phyloP scores from a whole-genome alignment of 1,140 invertebrate genomes.

The Tigriopus japonicus region DNA sequence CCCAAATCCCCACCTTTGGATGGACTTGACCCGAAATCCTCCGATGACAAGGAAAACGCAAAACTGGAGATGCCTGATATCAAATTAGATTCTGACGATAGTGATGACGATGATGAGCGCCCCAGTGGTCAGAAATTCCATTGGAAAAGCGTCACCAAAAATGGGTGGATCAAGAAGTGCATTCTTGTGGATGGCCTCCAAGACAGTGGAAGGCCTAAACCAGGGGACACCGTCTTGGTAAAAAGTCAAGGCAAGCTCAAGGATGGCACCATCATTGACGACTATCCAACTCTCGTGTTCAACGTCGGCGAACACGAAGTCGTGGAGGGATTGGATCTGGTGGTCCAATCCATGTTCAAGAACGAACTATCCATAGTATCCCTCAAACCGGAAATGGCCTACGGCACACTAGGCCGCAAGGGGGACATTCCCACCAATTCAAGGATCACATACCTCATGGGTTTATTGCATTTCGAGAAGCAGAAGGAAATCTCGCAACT shows the following conservation, averaged over 20 bases:
- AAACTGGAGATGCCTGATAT: too few relatives aligned
- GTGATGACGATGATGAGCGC: not conserved
- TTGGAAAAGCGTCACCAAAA: conserved; percentile 9
- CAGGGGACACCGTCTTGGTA: conserved; percentile 6
- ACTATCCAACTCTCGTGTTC: conserved; percentile 10
- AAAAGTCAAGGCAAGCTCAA: conserved; percentile 13
- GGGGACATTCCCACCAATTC: not conserved
- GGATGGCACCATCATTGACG: conserved; percentile 8
- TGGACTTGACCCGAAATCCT: too few relatives aligned
- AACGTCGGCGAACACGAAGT: conserved; percentile 4
- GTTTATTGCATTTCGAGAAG: conserved; percentile 11
- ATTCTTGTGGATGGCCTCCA: conserved; percentile 7
- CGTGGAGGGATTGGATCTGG: not conserved
- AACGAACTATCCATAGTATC: conserved; percentile 5
- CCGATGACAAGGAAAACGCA: too few relatives aligned
- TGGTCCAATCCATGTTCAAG: conserved; percentile 8
- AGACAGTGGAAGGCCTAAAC: not conserved
- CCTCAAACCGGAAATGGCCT: conserved; percentile 7
- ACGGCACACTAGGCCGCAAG: not conserved
- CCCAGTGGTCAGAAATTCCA: not conserved
- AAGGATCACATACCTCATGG: conserved; percentile 10
- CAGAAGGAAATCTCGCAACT: not conserved
- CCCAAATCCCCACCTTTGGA: too few relatives aligned
- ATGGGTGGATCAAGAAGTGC: conserved; percentile 8
- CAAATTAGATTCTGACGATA: not conserved